phyloP scores from a whole-genome alignment of 2,888 invertebrate genomes.

The Drosophila quinaria region DNA sequence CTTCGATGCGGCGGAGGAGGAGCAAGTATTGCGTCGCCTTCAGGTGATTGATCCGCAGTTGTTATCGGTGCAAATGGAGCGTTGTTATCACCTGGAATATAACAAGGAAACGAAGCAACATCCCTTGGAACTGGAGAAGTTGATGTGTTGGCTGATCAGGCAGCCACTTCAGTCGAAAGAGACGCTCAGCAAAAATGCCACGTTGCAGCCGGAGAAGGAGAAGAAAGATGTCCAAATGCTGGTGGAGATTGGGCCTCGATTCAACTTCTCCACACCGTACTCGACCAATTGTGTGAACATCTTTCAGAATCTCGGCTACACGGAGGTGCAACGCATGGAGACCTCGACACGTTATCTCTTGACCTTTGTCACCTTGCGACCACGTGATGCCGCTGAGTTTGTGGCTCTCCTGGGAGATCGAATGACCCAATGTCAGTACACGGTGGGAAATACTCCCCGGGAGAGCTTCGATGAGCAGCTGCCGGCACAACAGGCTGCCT shows the following conservation, averaged over 20 bases:
- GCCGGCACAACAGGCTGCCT: conserved; percentile 89
- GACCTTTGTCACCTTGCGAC: conserved; percentile 81
- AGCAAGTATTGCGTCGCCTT: conserved; percentile 87
- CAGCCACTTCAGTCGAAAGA: conserved; percentile 88
- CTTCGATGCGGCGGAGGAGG: conserved; percentile 86
- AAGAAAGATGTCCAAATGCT: conserved; percentile 85
- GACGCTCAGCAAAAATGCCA: conserved; percentile 85
- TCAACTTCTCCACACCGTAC: conserved; percentile 97
- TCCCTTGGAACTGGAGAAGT: conserved; percentile 86
- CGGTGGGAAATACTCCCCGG: conserved; percentile 88
- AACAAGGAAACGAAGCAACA: conserved; percentile 61
- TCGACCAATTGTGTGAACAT: conserved; percentile 98
- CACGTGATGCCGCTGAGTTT: conserved; percentile 74
- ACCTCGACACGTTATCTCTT: conserved; percentile 92
- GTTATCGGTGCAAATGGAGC: conserved; percentile 86
- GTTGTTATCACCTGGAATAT: conserved; percentile 92
- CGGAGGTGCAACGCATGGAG: conserved; percentile 92
- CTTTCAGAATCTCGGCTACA: conserved; percentile 93
- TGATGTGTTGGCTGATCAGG: conserved; percentile 92
- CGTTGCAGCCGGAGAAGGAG: conserved; percentile 76
- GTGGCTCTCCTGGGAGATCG: conserved; percentile 92
- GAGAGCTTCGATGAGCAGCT: conserved; percentile 90
- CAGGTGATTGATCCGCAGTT: conserved; percentile 82
- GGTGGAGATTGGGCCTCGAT: conserved; percentile 96
- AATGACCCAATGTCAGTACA: conserved; percentile 97